Evolutionary conservation across 2,888 invertebrate genomes (phyloP).

Genomic region (Agriopis leucophaearia): DNA sequence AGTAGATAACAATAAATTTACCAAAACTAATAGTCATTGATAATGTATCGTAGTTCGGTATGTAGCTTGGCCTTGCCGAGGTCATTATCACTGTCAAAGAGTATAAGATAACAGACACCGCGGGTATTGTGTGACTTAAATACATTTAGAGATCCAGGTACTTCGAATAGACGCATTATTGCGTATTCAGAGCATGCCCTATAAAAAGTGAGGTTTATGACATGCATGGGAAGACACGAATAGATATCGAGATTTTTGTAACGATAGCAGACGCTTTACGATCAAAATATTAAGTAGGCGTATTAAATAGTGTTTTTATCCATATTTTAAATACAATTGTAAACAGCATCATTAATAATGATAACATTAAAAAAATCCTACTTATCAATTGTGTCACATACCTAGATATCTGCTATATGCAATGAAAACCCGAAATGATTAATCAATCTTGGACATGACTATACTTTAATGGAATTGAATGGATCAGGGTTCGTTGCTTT

Average conservation of each 20-base stretch:
- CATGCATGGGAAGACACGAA: slow-evolving; percentile 19
- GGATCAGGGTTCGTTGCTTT: not conserved
- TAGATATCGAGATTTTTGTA: slow-evolving; percentile 22
- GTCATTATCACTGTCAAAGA: slow-evolving; percentile 30
- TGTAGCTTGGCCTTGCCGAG: slow-evolving; percentile 30
- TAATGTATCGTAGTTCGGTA: slow-evolving; percentile 34
- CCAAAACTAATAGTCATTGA: slow-evolving; percentile 25
- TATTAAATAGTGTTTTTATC: not conserved
- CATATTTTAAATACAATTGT: not conserved
- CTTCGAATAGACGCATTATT: slow-evolving; percentile 3
- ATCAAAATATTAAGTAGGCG: slow-evolving; percentile 19
- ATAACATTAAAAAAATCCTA: not conserved
- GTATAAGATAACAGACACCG: slow-evolving; percentile 22
- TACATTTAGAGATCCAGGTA: not conserved
- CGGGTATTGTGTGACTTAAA: slow-evolving; percentile 11
- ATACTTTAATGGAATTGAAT: too few relatives aligned
- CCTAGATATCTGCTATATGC: not conserved
- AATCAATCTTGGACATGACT: too few relatives aligned
- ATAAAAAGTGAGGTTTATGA: slow-evolving; percentile 26
- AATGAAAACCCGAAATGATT: too few relatives aligned
- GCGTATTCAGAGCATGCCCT: slow-evolving; percentile 23
- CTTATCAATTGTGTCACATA: not conserved
- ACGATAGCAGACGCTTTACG: slow-evolving; percentile 14
- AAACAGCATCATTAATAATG: not conserved
- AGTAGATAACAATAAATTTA: slow-evolving; percentile 30